These are phyloP conservation scores for Microctenopoma steveboyesi DNA, from an alignment of 2,797 vertebrate species.

Conservation along the genomic window DNA sequence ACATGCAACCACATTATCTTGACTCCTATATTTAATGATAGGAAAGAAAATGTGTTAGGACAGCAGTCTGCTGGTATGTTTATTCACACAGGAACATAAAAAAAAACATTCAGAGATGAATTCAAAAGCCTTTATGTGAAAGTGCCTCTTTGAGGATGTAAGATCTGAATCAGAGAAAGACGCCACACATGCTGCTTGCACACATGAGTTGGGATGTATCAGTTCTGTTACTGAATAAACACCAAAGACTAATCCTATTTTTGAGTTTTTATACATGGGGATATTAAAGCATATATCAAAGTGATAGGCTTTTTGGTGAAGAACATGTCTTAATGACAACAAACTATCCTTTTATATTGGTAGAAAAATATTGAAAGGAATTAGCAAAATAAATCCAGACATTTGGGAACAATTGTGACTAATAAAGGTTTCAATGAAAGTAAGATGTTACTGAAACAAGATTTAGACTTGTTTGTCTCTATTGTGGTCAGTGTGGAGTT, in stretches of 20 bases:
- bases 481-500: slow-evolving; percentile 65
- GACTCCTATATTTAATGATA: slow-evolving; percentile 39
- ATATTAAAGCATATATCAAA: neutral
- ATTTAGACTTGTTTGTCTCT: slow-evolving; percentile 65
- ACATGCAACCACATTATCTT: slow-evolving; percentile 44
- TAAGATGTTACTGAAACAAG: slow-evolving; percentile 71
- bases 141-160: neutral
- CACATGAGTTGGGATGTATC: slow-evolving; percentile 22
- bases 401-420: slow-evolving; percentile 48
- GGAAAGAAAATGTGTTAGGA: slow-evolving; percentile 53
- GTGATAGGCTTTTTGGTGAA: slow-evolving; percentile 9
- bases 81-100: slow-evolving; percentile 14
- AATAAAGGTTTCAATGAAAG: slow-evolving; percentile 64
- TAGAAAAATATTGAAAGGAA: slow-evolving; percentile 17
- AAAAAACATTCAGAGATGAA: neutral
- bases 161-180: neutral
- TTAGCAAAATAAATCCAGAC: slow-evolving; percentile 50
- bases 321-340: slow-evolving; percentile 10
- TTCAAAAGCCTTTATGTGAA: slow-evolving; percentile 13
- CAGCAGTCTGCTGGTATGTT: slow-evolving; percentile 25
- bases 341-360: slow-evolving; percentile 24
- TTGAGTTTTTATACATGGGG: slow-evolving; percentile 2
- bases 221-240: neutral
- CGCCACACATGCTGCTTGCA: neutral
- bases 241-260: slow-evolving; percentile 4